Conservation (phyloP, 1,140 invertebrate species). For the Hyles vespertilio region DNA sequence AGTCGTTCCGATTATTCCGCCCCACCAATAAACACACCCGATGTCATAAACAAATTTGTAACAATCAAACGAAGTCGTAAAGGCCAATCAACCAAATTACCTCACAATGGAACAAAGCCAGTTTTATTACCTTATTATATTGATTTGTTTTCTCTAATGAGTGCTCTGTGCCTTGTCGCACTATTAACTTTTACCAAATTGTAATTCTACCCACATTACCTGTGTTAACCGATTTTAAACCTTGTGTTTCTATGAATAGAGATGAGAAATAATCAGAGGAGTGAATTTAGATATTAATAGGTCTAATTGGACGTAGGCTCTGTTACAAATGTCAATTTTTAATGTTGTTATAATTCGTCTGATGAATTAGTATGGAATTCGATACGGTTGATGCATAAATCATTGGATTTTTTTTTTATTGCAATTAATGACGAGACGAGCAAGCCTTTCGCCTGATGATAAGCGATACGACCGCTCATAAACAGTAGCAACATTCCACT, state of each 20-base stretch:
- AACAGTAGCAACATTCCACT: no score
- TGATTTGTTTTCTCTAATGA: conserved; percentile 70
- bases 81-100: conserved; percentile 55
- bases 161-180: conserved; percentile 37
- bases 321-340: conserved; percentile 20
- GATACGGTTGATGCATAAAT: not conserved
- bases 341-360: conserved; percentile 18
- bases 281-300: conserved; percentile 39
- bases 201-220: not conserved
- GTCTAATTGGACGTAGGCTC: conserved; percentile 44
- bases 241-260: conserved; percentile 17
- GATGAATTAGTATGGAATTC: not conserved
- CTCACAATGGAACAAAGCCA: conserved; percentile 55
- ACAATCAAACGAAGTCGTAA: conserved; percentile 53
- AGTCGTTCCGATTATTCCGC: conserved; percentile 3
- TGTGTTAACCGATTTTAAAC: conserved; percentile 12
- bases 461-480: no score
- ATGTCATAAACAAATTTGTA: conserved; percentile 64
- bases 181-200: conserved; percentile 29
- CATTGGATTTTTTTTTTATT: no score
- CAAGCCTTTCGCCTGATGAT: no score
- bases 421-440: no score
- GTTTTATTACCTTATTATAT: conserved; percentile 67
- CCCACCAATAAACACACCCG: conserved; percentile 9
- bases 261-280: not conserved